These are phyloP conservation scores for Pristionchus japonicus DNA, from an alignment of 2,888 invertebrate genomes.

Conservation along the genomic window DNA sequence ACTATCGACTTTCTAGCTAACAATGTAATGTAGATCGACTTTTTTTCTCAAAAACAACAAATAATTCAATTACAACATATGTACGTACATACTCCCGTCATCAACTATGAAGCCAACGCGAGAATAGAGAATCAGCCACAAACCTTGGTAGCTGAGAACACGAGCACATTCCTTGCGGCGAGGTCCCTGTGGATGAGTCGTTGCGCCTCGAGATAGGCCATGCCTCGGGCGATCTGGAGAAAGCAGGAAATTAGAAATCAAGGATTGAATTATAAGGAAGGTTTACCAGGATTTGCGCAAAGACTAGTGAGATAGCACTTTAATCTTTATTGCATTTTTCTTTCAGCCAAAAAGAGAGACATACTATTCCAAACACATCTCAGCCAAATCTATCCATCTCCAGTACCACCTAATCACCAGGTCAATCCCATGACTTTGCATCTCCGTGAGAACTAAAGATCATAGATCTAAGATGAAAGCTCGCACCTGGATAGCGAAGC, in stretches of 20 bases:
- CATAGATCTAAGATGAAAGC: background rate
- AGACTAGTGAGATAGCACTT: too few species aligned
- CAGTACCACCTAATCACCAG: background rate
- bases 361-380: background rate
- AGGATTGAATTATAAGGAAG: too few species aligned
- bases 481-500: constrained; percentile 82
- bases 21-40: background rate
- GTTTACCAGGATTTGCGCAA: too few species aligned
- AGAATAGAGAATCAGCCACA: background rate
- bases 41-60: background rate
- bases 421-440: background rate
- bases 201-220: constrained; percentile 96
- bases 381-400: background rate
- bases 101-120: background rate
- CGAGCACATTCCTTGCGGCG: constrained; percentile 96
- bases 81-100: background rate
- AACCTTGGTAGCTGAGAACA: constrained; percentile 92
- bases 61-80: background rate
- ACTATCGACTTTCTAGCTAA: background rate
- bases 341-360: background rate
- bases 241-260: constrained; percentile 4
- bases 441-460: background rate
- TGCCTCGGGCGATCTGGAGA: constrained; percentile 81
- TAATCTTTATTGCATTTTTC: too few species aligned
- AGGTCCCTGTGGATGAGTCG: constrained; percentile 96